These are phyloP conservation scores for zebrafish (Danio rerio) DNA, from an alignment of 2,113 vertebrate genomes.

Conservation along the genomic window GRCz12tu NC_133188.1:40850001-40850500, in stretches of 20 bases:
- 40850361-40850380: background rate
- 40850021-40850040: too few relatives aligned
- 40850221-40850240: background rate
- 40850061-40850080: too few relatives aligned
- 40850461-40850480: background rate
- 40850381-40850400: background rate
- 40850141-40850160: background rate
- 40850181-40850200: background rate
- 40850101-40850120: too few relatives aligned
- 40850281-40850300: background rate
- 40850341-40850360: background rate
- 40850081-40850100: too few relatives aligned
- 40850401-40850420: too few relatives aligned
- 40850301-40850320: background rate
- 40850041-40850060: too few relatives aligned
- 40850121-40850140: background rate
- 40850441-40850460: background rate
- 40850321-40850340: background rate
- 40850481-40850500: background rate
- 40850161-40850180: background rate
- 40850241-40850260: background rate
- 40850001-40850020: too few relatives aligned
- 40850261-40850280: background rate
- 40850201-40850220: background rate
- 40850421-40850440: too few relatives aligned